Conservation (phyloP, 1,140 invertebrate genomes). For the Cepaea nemoralis region DNA sequence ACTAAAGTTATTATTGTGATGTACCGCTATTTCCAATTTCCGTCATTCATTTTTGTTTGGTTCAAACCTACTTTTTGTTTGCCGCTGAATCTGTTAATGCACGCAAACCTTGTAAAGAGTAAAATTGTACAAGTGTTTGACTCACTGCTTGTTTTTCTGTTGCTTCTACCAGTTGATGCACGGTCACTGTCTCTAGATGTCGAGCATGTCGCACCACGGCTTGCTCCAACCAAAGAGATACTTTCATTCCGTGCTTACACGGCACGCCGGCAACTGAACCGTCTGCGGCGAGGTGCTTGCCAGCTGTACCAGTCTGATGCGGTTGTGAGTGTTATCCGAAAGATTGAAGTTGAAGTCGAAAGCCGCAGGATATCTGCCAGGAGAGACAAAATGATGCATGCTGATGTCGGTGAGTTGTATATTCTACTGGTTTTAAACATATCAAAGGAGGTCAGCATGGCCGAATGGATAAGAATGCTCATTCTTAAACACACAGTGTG, state of each 20-base stretch:
- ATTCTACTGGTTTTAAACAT: too few species aligned
- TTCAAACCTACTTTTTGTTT: too few species aligned
- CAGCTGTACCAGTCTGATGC: conserved; percentile 71
- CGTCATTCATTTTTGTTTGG: too few species aligned
- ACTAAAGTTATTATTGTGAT: too few species aligned
- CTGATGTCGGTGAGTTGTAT: conserved; percentile 67
- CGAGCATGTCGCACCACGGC: conserved; percentile 38
- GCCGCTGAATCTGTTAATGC: too few species aligned
- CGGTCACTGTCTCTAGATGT: conserved; percentile 56
- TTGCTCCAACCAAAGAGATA: conserved; percentile 73
- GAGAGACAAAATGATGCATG: conserved; percentile 72
- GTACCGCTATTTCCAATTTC: too few species aligned
- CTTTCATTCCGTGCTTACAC: conserved; percentile 73
- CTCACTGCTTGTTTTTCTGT: conserved; percentile 17
- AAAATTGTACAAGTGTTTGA: too few species aligned
- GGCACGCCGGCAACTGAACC: conserved; percentile 69
- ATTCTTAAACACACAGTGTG: too few species aligned
- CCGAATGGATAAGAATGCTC: too few species aligned
- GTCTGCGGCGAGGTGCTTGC: conserved; percentile 70
- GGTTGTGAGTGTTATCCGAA: conserved; percentile 67
- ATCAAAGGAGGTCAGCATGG: too few species aligned
- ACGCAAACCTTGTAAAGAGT: too few species aligned
- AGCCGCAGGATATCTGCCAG: conserved; percentile 68
- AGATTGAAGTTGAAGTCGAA: conserved; percentile 73
- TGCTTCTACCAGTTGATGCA: conserved; percentile 63